These are phyloP conservation scores for Eupleurogrammus muticus DNA, from an alignment of 2,797 vertebrate species.

Conservation along the genomic window DNA sequence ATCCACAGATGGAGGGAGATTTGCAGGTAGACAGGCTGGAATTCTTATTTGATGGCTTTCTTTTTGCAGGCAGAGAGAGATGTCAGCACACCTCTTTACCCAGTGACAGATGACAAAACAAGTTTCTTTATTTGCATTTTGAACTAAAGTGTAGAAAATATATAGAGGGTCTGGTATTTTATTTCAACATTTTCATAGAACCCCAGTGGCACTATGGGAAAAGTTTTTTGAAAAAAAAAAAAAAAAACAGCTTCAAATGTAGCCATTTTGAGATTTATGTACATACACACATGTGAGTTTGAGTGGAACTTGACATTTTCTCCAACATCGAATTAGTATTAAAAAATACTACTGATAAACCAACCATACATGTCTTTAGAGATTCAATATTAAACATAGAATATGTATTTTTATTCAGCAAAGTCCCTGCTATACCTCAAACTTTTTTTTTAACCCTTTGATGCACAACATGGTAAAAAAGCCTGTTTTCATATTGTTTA, in stretches of 20 bases:
- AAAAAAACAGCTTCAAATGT: background rate
- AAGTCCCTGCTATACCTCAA: no score
- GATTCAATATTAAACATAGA: no score
- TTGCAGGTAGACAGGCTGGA: slow-evolving; percentile 84
- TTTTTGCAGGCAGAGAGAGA: slow-evolving; percentile 74
- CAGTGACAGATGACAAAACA: slow-evolving; percentile 45
- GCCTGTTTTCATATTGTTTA: no score
- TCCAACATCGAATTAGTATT: no score
- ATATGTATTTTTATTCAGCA: no score
- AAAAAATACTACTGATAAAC: no score
- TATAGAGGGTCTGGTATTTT: slow-evolving; percentile 6
- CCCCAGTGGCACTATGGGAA: background rate
- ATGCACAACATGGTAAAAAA: no score
- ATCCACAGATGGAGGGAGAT: slow-evolving; percentile 84
- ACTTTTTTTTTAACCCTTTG: no score
- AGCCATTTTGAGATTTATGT: background rate
- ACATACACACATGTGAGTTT: background rate
- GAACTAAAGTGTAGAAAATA: slow-evolving; percentile 31
- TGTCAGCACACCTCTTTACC: slow-evolving; percentile 48
- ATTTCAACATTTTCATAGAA: background rate
- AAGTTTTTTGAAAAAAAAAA: background rate
- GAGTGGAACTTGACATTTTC: background rate
- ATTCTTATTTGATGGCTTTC: slow-evolving; percentile 84
- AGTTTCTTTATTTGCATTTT: slow-evolving; percentile 26
- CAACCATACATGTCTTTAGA: no score